phyloP scores from a whole-genome alignment of 2,888 invertebrate genomes.

The Hirtodrosophila alboralis region DNA sequence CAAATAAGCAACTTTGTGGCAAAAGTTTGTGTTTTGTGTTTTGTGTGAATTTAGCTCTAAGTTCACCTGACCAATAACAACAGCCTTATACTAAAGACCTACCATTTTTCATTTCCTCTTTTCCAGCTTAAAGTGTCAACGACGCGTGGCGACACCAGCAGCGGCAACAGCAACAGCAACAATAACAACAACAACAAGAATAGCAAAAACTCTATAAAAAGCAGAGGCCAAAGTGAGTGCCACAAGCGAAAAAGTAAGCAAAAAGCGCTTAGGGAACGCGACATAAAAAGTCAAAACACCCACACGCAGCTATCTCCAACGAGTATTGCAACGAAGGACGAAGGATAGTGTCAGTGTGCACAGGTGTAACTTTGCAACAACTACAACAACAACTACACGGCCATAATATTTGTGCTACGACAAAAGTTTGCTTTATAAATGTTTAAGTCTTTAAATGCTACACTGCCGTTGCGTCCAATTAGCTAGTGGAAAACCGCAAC shows the following conservation, averaged over 20 bases:
- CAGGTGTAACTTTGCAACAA: conserved; percentile 36
- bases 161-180: conserved; percentile 6
- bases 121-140: conserved; percentile 68
- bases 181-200: conserved; percentile 11
- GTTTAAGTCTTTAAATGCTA: conserved; percentile 48
- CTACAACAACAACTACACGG: conserved; percentile 12
- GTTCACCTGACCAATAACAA: conserved; percentile 26
- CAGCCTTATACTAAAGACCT: conserved; percentile 55
- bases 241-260: conserved; percentile 30
- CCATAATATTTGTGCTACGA: conserved; percentile 52
- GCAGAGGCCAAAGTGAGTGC: conserved; percentile 10
- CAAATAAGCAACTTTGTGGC: conserved; percentile 38
- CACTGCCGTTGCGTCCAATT: conserved; percentile 10
- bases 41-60: conserved; percentile 29
- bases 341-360: conserved; percentile 9
- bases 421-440: conserved; percentile 49
- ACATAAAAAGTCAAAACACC: conserved; percentile 24
- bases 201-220: conserved; percentile 18
- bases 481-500: conserved; percentile 3
- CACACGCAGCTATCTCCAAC: conserved; percentile 8
- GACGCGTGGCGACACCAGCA: conserved; percentile 29
- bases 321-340: conserved; percentile 5
- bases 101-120: conserved; percentile 68
- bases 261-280: conserved; percentile 18
- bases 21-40: conserved; percentile 24